Percentiles rank a stretch among this genome's conserved stretches.
Evolutionary conservation across 2,113 vertebrate species (phyloP).

Genomic region (Heterotilapia buettikoferi): DNA sequence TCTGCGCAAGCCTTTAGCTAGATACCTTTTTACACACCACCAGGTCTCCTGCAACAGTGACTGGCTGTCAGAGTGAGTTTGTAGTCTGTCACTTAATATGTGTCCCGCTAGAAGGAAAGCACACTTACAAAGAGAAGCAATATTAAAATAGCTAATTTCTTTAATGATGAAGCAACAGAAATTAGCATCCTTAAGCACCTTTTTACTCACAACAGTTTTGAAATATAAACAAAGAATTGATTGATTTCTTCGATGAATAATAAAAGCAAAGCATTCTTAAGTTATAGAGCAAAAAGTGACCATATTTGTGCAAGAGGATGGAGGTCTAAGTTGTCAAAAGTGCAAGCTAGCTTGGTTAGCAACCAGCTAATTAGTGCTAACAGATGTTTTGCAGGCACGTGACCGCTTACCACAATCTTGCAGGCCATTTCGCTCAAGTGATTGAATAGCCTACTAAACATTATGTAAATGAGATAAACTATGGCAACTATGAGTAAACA

Average conservation of each 20-base stretch:
- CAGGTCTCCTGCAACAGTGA: background rate
- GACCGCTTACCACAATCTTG: background rate
- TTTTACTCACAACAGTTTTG: background rate
- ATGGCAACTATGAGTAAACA: background rate
- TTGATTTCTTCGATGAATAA: background rate
- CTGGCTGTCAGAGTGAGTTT: constrained; percentile 47
- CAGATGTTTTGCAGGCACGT: background rate
- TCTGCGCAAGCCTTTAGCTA: constrained; percentile 13
- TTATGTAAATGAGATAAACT: background rate
- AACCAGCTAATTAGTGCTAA: background rate
- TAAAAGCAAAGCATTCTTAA: background rate
- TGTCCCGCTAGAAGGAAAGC: background rate
- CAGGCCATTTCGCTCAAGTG: background rate
- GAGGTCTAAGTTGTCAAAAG: background rate
- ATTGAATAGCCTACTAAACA: background rate
- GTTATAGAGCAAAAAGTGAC: background rate
- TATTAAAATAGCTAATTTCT: constrained; percentile 13
- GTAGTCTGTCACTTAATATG: constrained; percentile 35
- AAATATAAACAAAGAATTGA: background rate
- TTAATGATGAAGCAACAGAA: background rate
- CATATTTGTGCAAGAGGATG: background rate
- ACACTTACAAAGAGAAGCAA: background rate
- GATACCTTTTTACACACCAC: constrained; percentile 22
- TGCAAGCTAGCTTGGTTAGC: background rate
- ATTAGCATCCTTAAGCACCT: background rate